These are phyloP conservation scores for Arizona elegans DNA, from an alignment of 2,113 vertebrate genomes.

Conservation along the genomic window DNA sequence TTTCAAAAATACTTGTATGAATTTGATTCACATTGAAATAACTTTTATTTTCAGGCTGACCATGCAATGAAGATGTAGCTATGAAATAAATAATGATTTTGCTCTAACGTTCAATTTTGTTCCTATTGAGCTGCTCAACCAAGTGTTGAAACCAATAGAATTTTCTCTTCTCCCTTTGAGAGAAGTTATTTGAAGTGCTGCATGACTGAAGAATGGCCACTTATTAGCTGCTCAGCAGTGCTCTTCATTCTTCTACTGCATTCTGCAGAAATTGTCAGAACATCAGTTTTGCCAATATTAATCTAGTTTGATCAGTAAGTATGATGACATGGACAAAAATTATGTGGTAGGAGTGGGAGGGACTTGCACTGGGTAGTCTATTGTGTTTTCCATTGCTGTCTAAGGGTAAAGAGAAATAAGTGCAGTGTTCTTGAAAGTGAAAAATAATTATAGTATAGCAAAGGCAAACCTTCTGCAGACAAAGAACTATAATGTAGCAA, in stretches of 20 bases:
- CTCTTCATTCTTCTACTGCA: slow-evolving; percentile 45
- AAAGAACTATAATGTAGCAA: not conserved
- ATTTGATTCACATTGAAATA: slow-evolving; percentile 53
- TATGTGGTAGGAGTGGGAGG: slow-evolving; percentile 14
- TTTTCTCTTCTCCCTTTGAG: slow-evolving; percentile 58
- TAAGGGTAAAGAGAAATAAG: not conserved
- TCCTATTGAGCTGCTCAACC: slow-evolving; percentile 64
- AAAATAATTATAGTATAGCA: not conserved
- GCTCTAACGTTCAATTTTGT: slow-evolving; percentile 62
- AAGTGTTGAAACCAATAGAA: slow-evolving; percentile 66
- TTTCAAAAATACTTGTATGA: slow-evolving; percentile 23
- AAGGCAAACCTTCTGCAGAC: not conserved
- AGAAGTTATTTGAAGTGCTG: slow-evolving; percentile 60
- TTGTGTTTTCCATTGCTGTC: slow-evolving; percentile 28
- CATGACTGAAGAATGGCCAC: slow-evolving; percentile 54
- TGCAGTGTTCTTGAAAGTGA: not conserved
- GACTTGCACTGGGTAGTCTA: slow-evolving; percentile 36
- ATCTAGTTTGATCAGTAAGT: slow-evolving; percentile 52
- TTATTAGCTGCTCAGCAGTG: slow-evolving; percentile 52
- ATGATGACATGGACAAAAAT: slow-evolving; percentile 28
- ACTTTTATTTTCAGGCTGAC: slow-evolving; percentile 48
- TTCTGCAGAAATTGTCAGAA: slow-evolving; percentile 47
- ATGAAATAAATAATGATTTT: slow-evolving; percentile 65
- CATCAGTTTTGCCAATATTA: slow-evolving; percentile 55
- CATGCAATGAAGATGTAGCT: slow-evolving; percentile 58